phyloP scores from a whole-genome alignment of 2,888 invertebrate genomes.

The Tribolium freemani region DNA sequence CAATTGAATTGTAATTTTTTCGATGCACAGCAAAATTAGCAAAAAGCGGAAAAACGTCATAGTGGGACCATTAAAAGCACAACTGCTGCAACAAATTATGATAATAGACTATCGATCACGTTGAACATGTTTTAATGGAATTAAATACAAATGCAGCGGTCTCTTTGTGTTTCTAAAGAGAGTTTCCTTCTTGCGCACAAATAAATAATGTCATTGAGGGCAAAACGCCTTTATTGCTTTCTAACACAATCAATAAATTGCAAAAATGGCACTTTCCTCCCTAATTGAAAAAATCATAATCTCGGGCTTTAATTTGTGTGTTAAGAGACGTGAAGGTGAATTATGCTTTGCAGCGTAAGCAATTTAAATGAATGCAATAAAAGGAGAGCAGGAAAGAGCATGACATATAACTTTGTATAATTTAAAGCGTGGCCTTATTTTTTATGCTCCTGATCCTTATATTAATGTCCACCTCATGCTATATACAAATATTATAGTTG shows the following conservation, averaged over 20 bases:
- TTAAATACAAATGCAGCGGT: constrained; percentile 47
- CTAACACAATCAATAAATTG: not conserved
- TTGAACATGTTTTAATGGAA: constrained; percentile 43
- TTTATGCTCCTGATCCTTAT: constrained; percentile 43
- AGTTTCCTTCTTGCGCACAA: constrained; percentile 38
- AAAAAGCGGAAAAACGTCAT: constrained; percentile 28
- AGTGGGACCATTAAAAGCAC: constrained; percentile 29
- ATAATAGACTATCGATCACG: constrained; percentile 48
- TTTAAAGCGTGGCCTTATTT: constrained; percentile 43
- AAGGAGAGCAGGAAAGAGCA: constrained; percentile 38
- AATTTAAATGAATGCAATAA: constrained; percentile 41
- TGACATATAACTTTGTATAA: constrained; percentile 43
- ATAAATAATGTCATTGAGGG: constrained; percentile 54
- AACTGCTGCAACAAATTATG: constrained; percentile 45
- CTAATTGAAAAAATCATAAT: constrained; percentile 9
- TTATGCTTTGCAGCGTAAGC: constrained; percentile 16
- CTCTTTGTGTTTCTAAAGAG: constrained; percentile 51
- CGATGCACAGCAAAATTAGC: constrained; percentile 6
- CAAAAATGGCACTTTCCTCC: not conserved
- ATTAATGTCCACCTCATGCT: constrained; percentile 46
- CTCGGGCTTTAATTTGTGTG: not conserved
- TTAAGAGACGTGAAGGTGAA: constrained; percentile 3
- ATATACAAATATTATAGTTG: constrained; percentile 45
- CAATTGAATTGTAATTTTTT: not conserved
- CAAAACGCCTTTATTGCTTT: constrained; percentile 49